Base-by-base conservation (phyloP, 2,797 vertebrate species). In the Crenuchus spilurus region DNA sequence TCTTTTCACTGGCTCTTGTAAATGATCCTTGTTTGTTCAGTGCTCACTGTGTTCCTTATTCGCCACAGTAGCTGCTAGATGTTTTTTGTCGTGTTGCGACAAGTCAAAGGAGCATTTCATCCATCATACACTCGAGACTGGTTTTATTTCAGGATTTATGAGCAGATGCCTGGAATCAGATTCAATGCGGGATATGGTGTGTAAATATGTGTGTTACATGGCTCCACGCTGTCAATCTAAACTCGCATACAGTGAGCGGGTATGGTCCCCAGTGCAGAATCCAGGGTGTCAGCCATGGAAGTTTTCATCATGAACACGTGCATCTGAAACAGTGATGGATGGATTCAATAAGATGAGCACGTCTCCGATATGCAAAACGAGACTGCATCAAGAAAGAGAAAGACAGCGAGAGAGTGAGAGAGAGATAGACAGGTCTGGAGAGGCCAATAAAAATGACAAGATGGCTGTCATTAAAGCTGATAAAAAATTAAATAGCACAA, bases 281-380 rank as follows among this genome's bases (percentile, higher is more conserved):
- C 48, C 26, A 49, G 60, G 16, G 61, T 70, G 76, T 70, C 80
- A 76, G 70, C 52, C 80, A n/a, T 49, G 48, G 72, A 74, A 44
- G 51, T 79, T 77, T 79, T 72, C 71, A 72, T 81, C 74, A 66
- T 66, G 63, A 70, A 64, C 73, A 35, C 64, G 66, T 64, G 48
- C 75, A 33, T 9, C 57, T 30, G 20, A 42, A 65, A 67, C 75
- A 37, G 65, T 81, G 77, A 84, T 82, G 74, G 79, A 82, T 79
- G 69, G 66, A 77, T 80, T 60, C 74, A 80, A 78, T 82, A 79
- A 79, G 58, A 30, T 37, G 61, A 71, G 76, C 61, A 60, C 65
- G 37, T 72, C 60, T 69, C 30, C 42, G 71, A 71, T 68, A 73
- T 78, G 71, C 68, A 62, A 18, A 73, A 64, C 51, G 22, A 66